These are phyloP conservation scores for Propithecus coquereli DNA, from an alignment of 2,113 vertebrate genomes.

Conservation along the genomic window DNA sequence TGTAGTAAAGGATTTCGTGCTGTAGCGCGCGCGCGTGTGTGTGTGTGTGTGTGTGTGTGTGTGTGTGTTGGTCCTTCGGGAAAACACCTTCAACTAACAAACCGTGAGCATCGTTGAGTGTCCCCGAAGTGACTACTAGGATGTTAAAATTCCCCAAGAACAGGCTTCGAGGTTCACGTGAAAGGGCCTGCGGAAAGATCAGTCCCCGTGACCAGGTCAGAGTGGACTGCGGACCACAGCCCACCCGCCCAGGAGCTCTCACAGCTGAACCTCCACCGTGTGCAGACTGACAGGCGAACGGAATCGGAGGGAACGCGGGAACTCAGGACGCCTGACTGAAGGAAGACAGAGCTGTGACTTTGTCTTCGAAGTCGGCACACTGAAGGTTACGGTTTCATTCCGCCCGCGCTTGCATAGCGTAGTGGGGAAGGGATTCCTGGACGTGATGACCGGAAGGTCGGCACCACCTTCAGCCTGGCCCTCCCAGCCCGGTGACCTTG, in stretches of 20 bases:
- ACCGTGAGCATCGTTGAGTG: neutral
- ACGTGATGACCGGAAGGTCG: neutral
- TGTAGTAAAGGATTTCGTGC: neutral
- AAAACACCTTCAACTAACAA: neutral
- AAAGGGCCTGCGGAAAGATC: neutral
- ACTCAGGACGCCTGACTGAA: neutral
- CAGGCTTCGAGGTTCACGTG: fast-evolving
- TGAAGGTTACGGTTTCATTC: neutral
- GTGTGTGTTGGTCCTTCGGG: neutral
- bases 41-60: too few species aligned
- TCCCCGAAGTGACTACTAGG: neutral
- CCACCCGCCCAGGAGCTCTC: neutral
- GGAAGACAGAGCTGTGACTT: too few species aligned
- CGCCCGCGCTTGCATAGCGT: fast-evolving
- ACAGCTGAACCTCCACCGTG: fast-evolving
- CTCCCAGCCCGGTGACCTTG: neutral
- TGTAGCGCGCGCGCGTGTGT: neutral
- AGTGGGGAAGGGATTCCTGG: neutral
- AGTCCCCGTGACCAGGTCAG: neutral
- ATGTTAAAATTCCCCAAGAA: neutral
- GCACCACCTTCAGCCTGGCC: neutral
- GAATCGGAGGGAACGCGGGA: neutral
- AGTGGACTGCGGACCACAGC: fast-evolving
- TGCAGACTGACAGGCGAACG: too few species aligned
- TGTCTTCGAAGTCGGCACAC: neutral